phyloP scores from a whole-genome alignment of 92 coral and sea anemone genomes.

The Siderastrea radians region DNA sequence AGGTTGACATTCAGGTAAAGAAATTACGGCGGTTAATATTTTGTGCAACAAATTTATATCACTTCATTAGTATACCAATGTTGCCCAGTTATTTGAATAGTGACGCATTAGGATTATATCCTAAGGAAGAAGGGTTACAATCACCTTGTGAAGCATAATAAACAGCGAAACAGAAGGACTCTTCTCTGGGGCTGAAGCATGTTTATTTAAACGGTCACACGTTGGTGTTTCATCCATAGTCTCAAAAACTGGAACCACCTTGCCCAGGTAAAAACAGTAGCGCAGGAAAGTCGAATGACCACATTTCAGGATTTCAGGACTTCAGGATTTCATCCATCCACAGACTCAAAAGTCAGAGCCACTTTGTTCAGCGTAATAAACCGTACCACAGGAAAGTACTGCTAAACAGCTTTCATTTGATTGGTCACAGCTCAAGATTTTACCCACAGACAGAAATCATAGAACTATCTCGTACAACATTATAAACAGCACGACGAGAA shows the following conservation, averaged over 20 bases:
- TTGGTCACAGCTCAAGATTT: not conserved
- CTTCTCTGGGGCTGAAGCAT: no score
- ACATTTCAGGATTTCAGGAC: not conserved
- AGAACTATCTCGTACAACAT: no score
- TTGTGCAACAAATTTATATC: not conserved
- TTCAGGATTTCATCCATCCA: not conserved
- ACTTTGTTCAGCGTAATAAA: not conserved
- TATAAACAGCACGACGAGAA: no score
- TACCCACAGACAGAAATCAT: not conserved
- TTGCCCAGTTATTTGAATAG: no score
- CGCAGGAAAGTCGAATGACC: not conserved
- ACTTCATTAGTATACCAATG: no score
- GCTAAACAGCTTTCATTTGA: not conserved
- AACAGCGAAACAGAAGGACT: no score
- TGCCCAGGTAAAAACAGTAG: not conserved
- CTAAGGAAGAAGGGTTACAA: no score
- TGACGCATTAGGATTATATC: no score
- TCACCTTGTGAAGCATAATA: no score
- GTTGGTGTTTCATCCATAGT: not conserved
- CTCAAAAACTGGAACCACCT: not conserved
- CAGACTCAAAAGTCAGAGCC: not conserved
- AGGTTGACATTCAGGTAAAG: constrained; percentile 37
- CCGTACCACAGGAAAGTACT: not conserved
- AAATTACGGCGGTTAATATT: not conserved
- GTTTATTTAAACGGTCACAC: no score